Base-by-base conservation (phyloP, 1,140 invertebrate genomes). In the Pseudomyrmex concolor region DNA sequence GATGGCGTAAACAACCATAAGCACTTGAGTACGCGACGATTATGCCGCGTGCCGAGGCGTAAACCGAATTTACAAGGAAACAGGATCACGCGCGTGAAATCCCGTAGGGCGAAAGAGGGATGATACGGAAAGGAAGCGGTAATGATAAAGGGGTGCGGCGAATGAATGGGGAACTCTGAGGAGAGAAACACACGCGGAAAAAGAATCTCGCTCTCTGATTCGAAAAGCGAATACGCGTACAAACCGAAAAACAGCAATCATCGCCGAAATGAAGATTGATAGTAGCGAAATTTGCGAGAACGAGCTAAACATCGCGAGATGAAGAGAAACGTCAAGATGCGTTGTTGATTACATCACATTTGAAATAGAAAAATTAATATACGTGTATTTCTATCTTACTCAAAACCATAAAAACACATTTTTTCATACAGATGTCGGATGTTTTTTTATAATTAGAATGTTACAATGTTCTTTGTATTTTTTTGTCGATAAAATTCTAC, bases 321-420 rank as follows among this genome's bases (percentile, higher is more conserved):
- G 15, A 34, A n/a, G 9, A n/a, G 43, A 63, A 12, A 74, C 10
- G 62, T 74, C 34, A 34, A 63, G 63, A 63, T 50, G 43, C 10
- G 2, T 74, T 63, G 63, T 74, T 48, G 71, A 73, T 73, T 63
- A 50, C 17, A 43, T 50, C 59, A 13, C 4, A 7, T 62, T 15
- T 17, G 48, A 50, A 74, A 63, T 50, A 3, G 43, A 63, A 45
- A 74, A 22, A 13, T 10, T 19, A 45, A 62, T 22, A 19, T 9
- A 17, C 19, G 34, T 5, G 4, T 22, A 2, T 2, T 73, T 25
- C 34, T 34, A 3, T 25, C 25, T 7, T 34, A 34, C 34, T 34
- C 34, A 34, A 34, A 34, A 34, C 0, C 5, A 34, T 5, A 34
- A 25, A 25, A 25, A 34, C 34, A 34, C 34, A 34, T 7, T 34